These are phyloP conservation scores for Oncorhynchus keta DNA, from an alignment of 2,113 vertebrate genomes.

Conservation along the genomic window DNA sequence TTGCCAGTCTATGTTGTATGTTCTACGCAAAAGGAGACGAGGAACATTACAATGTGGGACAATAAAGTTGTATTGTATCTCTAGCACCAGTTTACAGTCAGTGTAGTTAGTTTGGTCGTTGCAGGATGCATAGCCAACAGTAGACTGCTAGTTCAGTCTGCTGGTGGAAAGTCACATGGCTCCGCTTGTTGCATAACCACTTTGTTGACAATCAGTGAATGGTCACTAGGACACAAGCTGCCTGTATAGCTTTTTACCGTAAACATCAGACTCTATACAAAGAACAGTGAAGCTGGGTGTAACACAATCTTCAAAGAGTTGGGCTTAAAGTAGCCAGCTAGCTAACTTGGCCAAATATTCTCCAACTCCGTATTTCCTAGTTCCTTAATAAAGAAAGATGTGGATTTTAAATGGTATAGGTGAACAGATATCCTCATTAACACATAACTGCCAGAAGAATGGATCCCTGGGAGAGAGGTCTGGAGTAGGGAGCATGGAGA, in stretches of 20 bases:
- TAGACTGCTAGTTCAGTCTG: background rate
- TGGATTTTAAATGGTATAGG: too few species aligned
- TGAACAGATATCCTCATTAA: too few species aligned
- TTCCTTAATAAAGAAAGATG: too few species aligned
- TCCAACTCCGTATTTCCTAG: too few species aligned
- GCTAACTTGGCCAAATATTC: too few species aligned
- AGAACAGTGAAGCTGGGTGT: conserved; percentile 18
- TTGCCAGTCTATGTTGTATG: too few species aligned
- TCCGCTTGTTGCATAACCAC: conserved; percentile 44
- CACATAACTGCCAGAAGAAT: background rate
- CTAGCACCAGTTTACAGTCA: background rate
- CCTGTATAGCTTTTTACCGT: conserved; percentile 15
- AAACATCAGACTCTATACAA: conserved; percentile 14
- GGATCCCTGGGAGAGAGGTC: background rate
- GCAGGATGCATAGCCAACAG: background rate
- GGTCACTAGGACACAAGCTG: conserved; percentile 5
- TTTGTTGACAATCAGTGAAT: conserved; percentile 38
- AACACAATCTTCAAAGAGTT: too few species aligned
- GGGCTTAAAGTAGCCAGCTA: too few species aligned
- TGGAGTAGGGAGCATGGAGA: background rate
- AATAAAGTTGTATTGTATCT: too few species aligned
- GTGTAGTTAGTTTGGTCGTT: background rate
- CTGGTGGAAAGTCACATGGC: conserved; percentile 53
- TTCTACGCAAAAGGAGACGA: too few species aligned
- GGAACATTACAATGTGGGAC: too few species aligned